Evolutionary conservation across 2,888 invertebrate species (phyloP).

Genomic region (Machimus rusticus): DNA sequence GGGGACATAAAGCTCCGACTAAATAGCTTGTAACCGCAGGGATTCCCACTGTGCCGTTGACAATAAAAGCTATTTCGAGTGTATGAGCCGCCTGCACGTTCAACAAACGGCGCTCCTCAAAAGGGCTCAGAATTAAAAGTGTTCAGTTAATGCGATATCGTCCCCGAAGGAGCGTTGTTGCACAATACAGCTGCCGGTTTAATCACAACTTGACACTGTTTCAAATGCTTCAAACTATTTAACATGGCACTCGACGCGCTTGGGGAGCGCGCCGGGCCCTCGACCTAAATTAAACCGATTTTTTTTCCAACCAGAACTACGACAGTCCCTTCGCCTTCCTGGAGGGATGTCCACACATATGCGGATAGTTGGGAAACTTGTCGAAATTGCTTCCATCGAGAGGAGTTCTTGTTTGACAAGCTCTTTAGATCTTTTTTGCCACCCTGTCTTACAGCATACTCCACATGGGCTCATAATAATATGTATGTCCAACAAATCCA

Average conservation of each 20-base stretch:
- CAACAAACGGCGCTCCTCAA: not conserved
- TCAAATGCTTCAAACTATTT: not conserved
- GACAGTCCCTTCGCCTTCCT: not conserved
- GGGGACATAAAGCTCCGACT: not conserved
- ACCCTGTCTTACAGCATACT: not conserved
- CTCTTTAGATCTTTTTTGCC: not conserved
- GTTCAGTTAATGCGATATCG: constrained; percentile 22
- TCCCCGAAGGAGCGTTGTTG: not conserved
- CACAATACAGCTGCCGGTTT: constrained; percentile 11
- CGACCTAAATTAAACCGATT: not conserved
- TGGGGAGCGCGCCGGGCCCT: not conserved
- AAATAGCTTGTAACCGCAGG: constrained; percentile 24
- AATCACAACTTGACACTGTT: constrained; percentile 35
- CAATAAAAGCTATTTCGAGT: constrained; percentile 15
- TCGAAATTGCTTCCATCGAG: not conserved
- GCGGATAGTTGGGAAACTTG: not conserved
- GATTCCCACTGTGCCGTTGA: constrained; percentile 3
- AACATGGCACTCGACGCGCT: not conserved
- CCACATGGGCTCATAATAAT: not conserved
- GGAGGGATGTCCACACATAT: not conserved
- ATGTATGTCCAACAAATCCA: not conserved
- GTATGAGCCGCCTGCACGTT: not conserved
- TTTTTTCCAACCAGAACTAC: not conserved
- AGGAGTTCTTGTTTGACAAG: not conserved
- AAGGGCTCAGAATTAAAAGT: constrained; percentile 5